These are phyloP conservation scores for Lytechinus pictus DNA, from an alignment of 35 echinoderm and acorn worm species.

Conservation along the genomic window DNA sequence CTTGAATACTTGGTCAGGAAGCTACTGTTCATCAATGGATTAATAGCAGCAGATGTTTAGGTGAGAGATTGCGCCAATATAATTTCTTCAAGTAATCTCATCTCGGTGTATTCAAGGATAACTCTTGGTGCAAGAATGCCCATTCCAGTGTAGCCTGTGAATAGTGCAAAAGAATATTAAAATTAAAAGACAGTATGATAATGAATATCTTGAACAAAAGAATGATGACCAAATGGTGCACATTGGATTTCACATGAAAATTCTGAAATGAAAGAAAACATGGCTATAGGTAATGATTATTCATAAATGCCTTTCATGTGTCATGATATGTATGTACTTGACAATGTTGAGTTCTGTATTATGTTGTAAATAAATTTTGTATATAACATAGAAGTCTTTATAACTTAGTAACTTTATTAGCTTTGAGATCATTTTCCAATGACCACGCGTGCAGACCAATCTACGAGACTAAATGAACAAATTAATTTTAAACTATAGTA, in stretches of 20 bases:
- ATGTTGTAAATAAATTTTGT: slow-evolving; percentile 2
- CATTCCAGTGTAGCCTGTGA: slow-evolving; percentile 22
- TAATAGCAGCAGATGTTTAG: no score
- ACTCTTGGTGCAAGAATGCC: slow-evolving; percentile 25
- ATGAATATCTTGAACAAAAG: not conserved
- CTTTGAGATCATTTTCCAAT: no score
- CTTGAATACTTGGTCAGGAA: no score
- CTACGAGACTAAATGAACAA: no score
- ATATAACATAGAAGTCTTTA: not conserved
- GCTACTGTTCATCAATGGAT: no score
- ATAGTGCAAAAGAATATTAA: not conserved
- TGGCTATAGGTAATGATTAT: no score
- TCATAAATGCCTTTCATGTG: not conserved
- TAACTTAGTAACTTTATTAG: no score
- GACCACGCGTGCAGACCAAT: no score
- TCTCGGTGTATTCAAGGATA: not conserved
- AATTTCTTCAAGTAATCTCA: not conserved
- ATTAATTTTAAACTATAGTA: no score
- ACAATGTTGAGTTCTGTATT: not conserved
- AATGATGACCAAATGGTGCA: no score
- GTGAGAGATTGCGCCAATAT: no score
- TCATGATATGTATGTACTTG: not conserved
- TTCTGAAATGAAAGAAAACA: not conserved
- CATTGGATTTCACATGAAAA: not conserved
- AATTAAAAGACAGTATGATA: not conserved